phyloP scores from a whole-genome alignment of 2,797 vertebrate genomes.

The Heliangelus exortis region DNA sequence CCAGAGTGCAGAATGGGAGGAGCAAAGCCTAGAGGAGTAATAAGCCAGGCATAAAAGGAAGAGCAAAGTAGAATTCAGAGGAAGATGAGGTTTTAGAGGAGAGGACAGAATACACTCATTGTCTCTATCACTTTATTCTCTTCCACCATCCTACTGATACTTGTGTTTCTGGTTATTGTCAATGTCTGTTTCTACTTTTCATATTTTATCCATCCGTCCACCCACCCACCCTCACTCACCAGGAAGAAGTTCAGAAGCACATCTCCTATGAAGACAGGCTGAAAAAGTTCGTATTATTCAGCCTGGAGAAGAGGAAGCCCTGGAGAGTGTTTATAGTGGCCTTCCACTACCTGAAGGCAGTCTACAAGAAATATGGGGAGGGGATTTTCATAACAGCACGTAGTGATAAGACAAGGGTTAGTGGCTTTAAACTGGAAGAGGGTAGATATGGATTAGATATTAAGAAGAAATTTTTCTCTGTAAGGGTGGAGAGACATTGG shows the following conservation, averaged over 20 bases:
- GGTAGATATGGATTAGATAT: no score
- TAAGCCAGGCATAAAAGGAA: not conserved
- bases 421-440: no score
- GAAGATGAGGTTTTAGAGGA: not conserved
- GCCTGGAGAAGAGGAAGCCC: no score
- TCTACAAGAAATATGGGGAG: no score
- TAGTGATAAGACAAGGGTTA: no score
- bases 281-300: no score
- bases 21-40: not conserved
- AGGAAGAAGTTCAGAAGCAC: not conserved
- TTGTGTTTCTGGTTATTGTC: not conserved
- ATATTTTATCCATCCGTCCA: not conserved
- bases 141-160: not conserved
- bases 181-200: not conserved
- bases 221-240: not conserved
- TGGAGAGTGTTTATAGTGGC: no score
- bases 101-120: not conserved
- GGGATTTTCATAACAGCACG: no score
- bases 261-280: not conserved
- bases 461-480: no score
- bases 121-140: not conserved
- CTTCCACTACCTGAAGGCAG: no score
- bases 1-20: not conserved
- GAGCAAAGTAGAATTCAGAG: not conserved
- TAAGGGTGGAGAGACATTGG: no score